Conservation (phyloP, 2,113 vertebrate species). For the Rhabdornis inornatus region DNA sequence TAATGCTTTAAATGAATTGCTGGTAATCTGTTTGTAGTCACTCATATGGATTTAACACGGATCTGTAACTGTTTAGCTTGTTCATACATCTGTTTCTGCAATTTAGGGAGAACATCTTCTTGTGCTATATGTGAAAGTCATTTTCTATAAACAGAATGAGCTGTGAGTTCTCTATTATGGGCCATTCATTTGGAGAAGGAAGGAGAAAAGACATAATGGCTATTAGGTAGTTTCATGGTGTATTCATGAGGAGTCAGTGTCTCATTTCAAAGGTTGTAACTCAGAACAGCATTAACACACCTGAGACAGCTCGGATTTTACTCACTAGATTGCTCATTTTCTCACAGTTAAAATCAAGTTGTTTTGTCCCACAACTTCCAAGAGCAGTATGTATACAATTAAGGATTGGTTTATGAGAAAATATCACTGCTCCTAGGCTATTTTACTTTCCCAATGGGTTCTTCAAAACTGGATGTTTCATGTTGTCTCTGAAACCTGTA, state of each 20-base stretch:
- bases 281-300: not conserved
- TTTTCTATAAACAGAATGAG: slow-evolving; percentile 26
- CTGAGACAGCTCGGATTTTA: not conserved
- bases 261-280: not conserved
- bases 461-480: rapidly evolving
- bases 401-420: not conserved
- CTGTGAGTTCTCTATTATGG: not conserved
- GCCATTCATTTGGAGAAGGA: not conserved
- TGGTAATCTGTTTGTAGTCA: not conserved
- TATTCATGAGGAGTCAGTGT: slow-evolving; percentile 2
- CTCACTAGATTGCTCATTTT: not conserved
- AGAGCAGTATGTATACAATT: not conserved
- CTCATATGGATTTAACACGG: not conserved
- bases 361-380: not conserved
- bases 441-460: not conserved
- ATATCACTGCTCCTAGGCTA: not conserved
- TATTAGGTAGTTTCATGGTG: not conserved
- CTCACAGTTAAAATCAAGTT: not conserved
- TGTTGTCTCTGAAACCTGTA: not conserved
- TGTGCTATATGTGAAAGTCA: not conserved
- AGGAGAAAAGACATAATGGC: not conserved
- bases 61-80: not conserved
- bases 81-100: slow-evolving; percentile 16
- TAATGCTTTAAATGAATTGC: not conserved
- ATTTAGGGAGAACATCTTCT: slow-evolving; percentile 3